Conservation (phyloP, 2,113 vertebrate species). For the Macaca nemestrina region DNA sequence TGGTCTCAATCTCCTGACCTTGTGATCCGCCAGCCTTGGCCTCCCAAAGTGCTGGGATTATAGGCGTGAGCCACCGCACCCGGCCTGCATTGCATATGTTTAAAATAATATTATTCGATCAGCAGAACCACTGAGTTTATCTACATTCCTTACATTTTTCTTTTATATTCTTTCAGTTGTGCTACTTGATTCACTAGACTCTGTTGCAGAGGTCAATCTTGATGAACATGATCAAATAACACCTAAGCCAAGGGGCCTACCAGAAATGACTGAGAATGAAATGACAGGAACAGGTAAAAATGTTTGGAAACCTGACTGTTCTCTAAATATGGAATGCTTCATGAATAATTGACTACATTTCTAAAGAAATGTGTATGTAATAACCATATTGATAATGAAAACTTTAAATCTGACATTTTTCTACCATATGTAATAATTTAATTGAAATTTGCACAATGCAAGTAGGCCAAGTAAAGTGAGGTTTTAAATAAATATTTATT, state of each 20-base stretch:
- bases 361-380: background rate
- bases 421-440: background rate
- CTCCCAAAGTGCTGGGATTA: too few species aligned
- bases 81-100: background rate
- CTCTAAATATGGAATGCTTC: background rate
- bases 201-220: conserved; percentile 75
- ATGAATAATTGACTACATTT: background rate
- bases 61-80: too few species aligned
- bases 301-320: background rate
- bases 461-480: background rate
- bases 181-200: conserved; percentile 93
- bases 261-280: conserved; percentile 75
- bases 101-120: conserved; percentile 7
- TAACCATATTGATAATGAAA: background rate
- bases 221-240: conserved; percentile 56
- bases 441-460: background rate
- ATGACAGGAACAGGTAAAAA: conserved; percentile 80
- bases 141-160: background rate
- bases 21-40: too few species aligned
- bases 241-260: conserved; percentile 26
- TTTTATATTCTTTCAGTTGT: conserved; percentile 83
- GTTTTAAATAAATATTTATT: conserved; percentile 7
- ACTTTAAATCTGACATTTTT: background rate
- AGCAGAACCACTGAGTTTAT: background rate
- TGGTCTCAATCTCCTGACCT: too few species aligned